A percentile compares a stretch with the other conserved stretches of the same genome.
These are phyloP conservation scores for Dicrostonyx torquatus DNA, from an alignment of 2,797 vertebrate species.

Conservation along the genomic window DNA sequence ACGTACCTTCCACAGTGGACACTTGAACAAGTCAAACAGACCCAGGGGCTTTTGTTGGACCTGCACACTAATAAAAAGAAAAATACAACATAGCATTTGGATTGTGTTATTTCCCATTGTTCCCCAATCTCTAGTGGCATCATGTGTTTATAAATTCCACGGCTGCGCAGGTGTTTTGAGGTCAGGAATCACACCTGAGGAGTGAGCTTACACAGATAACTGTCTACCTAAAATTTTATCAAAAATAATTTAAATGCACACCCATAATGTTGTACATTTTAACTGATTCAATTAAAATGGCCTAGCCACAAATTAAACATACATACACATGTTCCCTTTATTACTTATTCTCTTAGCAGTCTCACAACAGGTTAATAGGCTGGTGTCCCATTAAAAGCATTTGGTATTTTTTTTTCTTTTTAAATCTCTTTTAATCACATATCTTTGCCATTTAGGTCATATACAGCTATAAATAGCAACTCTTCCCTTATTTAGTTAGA, in stretches of 20 bases:
- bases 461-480: not conserved
- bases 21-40: slow-evolving; percentile 97
- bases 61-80: slow-evolving; percentile 92
- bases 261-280: not conserved
- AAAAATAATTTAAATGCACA: not conserved
- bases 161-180: not conserved
- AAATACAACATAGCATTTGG: slow-evolving; percentile 70
- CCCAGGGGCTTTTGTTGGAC: slow-evolving; percentile 99
- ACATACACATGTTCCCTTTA: not conserved
- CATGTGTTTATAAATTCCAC: slow-evolving; percentile 7
- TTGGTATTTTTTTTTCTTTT: not conserved
- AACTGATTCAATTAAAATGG: slow-evolving; percentile 24
- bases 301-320: slow-evolving; percentile 29
- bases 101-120: slow-evolving; percentile 53
- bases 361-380: slow-evolving; percentile 27
- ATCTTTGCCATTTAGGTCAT: slow-evolving; percentile 9
- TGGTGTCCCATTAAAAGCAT: slow-evolving; percentile 52
- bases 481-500: slow-evolving; percentile 42
- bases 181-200: slow-evolving; percentile 1
- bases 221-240: not conserved
- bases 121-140: slow-evolving; percentile 4
- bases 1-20: slow-evolving; percentile 98
- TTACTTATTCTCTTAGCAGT: slow-evolving; percentile 14
- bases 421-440: slow-evolving; percentile 48
- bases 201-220: slow-evolving; percentile 38